Base-by-base conservation (phyloP, 2,888 invertebrate genomes). In the Poecilobothrus nobilitatus region DNA sequence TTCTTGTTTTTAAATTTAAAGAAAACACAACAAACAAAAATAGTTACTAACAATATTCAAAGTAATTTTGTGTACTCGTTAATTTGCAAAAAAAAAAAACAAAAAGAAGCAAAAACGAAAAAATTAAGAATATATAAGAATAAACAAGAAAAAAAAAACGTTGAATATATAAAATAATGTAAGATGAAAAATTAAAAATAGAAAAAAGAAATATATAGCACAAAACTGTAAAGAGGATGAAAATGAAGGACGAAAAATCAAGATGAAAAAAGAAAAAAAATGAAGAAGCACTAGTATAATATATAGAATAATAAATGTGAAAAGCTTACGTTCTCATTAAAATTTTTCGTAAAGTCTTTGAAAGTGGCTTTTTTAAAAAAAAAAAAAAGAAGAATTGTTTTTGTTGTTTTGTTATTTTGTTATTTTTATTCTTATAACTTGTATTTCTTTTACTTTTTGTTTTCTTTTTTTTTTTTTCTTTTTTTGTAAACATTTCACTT, bases 311-410 rank as follows among this genome's bases (percentile, higher is more conserved):
- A n/a, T n/a, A 53, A 53, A 18, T 53, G 15, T 18, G 53, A 53
- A 53, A 53, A 53, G 53, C 53, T 53, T 53, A 53, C 18, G 53
- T 12, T 53, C 53, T 53, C 53, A 53, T 53, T 53, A 53, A 53
- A 53, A 53, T 18, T 27, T 27, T 53, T 53, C 53, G 18, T 53
- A 53, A 53, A 53, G 53, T 53, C 53, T 53, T 53, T 53, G 15
- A 18, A 53, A 53, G 53, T 18, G 18, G 18, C 15, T 53, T 53
- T 6, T n/a, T 53, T 41, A 12, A 9, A 2, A 41, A 41, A 41
- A 41, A 41, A 41, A 41, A 41, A 41, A 41, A 41, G 9, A 41
- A 41, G 15, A 41, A 41, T 15, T n/a, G 6, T 53, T 1, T 44
- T 53, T 53, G 18, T 53, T 53, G 27, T 37, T 34, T 15, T 18